A percentile compares a stretch with the other conserved stretches of the same genome.
These are phyloP conservation scores for Notarius quadriscutis DNA, from an alignment of 2,113 vertebrate species.

Conservation along the genomic window DNA sequence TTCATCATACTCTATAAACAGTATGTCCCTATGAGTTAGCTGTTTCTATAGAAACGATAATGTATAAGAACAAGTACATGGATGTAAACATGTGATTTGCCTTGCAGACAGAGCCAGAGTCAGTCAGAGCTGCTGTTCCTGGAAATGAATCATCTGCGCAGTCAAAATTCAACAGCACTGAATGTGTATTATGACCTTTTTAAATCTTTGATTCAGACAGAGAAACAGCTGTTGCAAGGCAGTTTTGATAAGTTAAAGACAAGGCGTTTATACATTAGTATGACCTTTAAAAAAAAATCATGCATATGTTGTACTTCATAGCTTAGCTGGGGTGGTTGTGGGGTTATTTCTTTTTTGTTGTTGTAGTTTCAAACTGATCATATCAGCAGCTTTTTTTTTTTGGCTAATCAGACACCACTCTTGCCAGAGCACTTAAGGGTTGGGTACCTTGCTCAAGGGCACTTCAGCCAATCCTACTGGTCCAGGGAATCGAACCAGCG, in stretches of 20 bases:
- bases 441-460: too few species aligned
- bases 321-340: not conserved
- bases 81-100: not conserved
- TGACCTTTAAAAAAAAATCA: not conserved
- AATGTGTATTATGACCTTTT: not conserved
- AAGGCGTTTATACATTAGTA: not conserved
- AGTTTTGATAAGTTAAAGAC: not conserved
- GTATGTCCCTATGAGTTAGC: not conserved
- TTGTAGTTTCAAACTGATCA: not conserved
- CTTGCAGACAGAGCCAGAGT: not conserved
- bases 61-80: not conserved
- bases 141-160: not conserved
- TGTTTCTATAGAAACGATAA: not conserved
- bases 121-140: not conserved
- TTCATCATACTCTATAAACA: not conserved
- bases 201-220: not conserved
- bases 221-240: not conserved
- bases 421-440: too few species aligned
- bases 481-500: too few species aligned
- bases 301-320: not conserved
- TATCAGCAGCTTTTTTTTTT: too few species aligned
- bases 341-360: too few species aligned
- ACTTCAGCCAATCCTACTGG: too few species aligned
- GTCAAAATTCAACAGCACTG: not conserved
- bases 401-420: too few species aligned